phyloP scores from a whole-genome alignment of 2,888 invertebrate genomes.

The Apoda limacodes region DNA sequence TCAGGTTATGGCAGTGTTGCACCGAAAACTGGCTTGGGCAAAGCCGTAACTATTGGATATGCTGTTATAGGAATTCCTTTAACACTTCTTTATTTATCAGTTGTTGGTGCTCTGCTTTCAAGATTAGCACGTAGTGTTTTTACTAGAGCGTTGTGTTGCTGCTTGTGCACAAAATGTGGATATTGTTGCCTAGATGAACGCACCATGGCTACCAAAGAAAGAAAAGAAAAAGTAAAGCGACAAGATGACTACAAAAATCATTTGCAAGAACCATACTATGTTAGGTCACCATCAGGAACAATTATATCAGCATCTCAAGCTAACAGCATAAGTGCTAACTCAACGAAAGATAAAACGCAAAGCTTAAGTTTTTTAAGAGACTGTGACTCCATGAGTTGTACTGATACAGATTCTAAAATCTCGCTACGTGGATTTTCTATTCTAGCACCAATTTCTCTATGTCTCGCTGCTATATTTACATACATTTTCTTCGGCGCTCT shows the following conservation, averaged over 20 bases:
- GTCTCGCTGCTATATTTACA: constrained; percentile 88
- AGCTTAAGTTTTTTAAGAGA: constrained; percentile 57
- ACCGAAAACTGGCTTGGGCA: constrained; percentile 90
- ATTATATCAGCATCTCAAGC: constrained; percentile 66
- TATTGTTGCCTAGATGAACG: constrained; percentile 89
- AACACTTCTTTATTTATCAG: constrained; percentile 88
- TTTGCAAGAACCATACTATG: constrained; percentile 80
- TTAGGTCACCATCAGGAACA: constrained; percentile 65
- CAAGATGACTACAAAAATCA: constrained; percentile 72
- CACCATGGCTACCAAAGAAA: constrained; percentile 84
- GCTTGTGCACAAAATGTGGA: constrained; percentile 88
- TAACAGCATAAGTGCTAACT: constrained; percentile 49
- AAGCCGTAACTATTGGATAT: constrained; percentile 91
- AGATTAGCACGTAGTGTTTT: constrained; percentile 85
- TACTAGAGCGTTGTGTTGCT: constrained; percentile 85
- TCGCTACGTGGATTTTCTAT: constrained; percentile 82
- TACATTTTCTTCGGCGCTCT: constrained; percentile 94
- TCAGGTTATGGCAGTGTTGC: constrained; percentile 94
- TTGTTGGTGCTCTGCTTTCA: constrained; percentile 87
- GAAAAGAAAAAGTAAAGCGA: constrained; percentile 80
- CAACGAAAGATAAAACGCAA: constrained; percentile 55
- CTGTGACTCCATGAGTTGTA: constrained; percentile 70
- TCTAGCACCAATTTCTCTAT: constrained; percentile 88
- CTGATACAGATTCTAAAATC: constrained; percentile 76
- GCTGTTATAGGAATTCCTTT: constrained; percentile 90